Evolutionary conservation across 2,113 vertebrate genomes (phyloP).

Genomic region (Chrysochloris asiatica): DNA sequence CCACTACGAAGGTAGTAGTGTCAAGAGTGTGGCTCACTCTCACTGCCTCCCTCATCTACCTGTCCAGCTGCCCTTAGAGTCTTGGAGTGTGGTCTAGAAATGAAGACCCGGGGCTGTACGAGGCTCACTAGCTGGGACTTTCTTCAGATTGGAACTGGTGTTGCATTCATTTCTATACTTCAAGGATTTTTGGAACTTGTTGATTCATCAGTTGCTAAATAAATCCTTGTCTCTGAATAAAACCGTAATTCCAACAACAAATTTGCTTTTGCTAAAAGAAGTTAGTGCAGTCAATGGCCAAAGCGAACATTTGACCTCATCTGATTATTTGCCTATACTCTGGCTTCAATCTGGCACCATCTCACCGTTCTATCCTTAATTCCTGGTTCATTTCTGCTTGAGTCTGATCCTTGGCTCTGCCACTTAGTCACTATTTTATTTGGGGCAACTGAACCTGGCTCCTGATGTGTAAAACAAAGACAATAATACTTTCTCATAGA

Average conservation of each 20-base stretch:
- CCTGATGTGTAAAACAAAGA: neutral
- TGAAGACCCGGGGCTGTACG: neutral
- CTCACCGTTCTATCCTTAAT: too few relatives aligned
- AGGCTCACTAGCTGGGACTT: neutral
- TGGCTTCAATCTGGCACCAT: neutral
- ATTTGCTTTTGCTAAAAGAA: neutral
- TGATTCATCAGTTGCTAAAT: neutral
- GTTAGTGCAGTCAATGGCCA: neutral
- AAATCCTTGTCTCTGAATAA: neutral
- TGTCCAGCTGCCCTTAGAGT: neutral
- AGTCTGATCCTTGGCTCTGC: neutral
- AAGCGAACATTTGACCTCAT: neutral
- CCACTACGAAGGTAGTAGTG: too few relatives aligned
- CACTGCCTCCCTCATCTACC: neutral
- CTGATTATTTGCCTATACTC: neutral
- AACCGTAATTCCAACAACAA: neutral
- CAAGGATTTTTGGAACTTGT: neutral
- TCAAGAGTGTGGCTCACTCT: neutral
- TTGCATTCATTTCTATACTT: neutral
- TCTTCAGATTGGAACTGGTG: neutral
- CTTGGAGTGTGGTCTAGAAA: neutral
- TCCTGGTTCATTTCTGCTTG: neutral
- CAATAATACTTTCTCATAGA: neutral
- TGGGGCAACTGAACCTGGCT: neutral
- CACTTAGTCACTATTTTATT: neutral